Percentiles rank a stretch among this genome's conserved stretches.
These are phyloP conservation scores for Clanis bilineata DNA, from an alignment of 2,888 invertebrate species.

Conservation along the genomic window DNA sequence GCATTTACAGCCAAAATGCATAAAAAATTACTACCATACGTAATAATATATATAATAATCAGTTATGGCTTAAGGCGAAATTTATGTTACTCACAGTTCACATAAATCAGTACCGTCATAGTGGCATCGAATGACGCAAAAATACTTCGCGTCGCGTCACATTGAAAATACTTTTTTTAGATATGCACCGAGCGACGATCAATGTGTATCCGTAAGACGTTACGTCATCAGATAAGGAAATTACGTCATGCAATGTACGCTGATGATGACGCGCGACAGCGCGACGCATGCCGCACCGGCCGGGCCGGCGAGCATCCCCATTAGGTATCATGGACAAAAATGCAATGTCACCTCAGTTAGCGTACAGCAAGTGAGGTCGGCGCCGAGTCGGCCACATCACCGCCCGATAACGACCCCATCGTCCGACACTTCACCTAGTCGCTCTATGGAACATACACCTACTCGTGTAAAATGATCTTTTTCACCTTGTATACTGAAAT, in stretches of 20 bases:
- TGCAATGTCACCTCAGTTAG: slow-evolving; percentile 51
- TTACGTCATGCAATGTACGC: slow-evolving; percentile 38
- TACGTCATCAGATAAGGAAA: slow-evolving; percentile 38
- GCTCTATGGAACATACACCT: slow-evolving; percentile 22
- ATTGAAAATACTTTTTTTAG: not conserved
- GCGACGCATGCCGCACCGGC: slow-evolving; percentile 12
- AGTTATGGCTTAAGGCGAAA: no score
- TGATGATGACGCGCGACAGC: slow-evolving; percentile 30
- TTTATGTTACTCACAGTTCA: no score
- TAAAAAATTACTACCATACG: no score
- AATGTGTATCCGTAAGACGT: slow-evolving; percentile 8
- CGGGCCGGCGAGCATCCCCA: slow-evolving; percentile 38
- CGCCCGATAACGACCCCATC: slow-evolving; percentile 44
- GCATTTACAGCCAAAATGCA: no score
- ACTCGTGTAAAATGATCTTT: slow-evolving; percentile 11
- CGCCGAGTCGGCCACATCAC: slow-evolving; percentile 35
- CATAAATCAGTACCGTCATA: not conserved
- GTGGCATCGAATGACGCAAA: not conserved
- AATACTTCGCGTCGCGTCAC: not conserved
- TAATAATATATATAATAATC: no score
- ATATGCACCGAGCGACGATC: not conserved
- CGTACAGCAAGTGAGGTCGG: slow-evolving; percentile 24
- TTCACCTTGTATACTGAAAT: slow-evolving; percentile 15
- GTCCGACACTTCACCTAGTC: slow-evolving; percentile 40
- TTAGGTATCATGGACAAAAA: slow-evolving; percentile 41